Percentiles rank a stretch among this genome's conserved stretches.
phyloP scores from a whole-genome alignment of 92 coral and sea anemone species.

The Paragorgia papillata region DNA sequence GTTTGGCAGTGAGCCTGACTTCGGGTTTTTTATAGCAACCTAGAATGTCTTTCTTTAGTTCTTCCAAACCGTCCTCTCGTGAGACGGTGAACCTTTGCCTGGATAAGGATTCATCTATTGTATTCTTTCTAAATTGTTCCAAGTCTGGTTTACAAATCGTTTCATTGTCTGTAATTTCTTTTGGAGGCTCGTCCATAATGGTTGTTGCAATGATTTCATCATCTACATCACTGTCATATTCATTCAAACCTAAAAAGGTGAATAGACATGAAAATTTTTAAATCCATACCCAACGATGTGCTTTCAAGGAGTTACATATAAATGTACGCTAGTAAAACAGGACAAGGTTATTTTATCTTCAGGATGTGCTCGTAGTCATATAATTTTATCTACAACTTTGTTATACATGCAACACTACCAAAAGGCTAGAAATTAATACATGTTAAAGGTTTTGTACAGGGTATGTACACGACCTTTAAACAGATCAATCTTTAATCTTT shows the following conservation, averaged over 20 bases:
- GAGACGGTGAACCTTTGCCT: slow-evolving; percentile 50
- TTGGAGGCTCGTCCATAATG: background rate
- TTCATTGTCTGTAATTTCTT: background rate
- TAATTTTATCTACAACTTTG: too few species aligned
- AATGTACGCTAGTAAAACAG: background rate
- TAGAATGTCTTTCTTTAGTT: slow-evolving; percentile 53
- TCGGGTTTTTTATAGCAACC: slow-evolving; percentile 55
- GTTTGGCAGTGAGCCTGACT: slow-evolving; percentile 34
- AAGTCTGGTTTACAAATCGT: background rate
- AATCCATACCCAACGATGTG: background rate
- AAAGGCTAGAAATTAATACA: too few species aligned
- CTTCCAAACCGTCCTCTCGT: slow-evolving; percentile 48
- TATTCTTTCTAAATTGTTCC: slow-evolving; percentile 2
- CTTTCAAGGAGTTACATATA: background rate
- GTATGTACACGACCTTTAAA: too few species aligned
- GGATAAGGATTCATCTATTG: slow-evolving; percentile 37
- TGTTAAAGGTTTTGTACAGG: too few species aligned
- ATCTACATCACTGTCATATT: slow-evolving; percentile 8
- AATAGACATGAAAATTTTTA: background rate
- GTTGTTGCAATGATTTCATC: slow-evolving; percentile 5
- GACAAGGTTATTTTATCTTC: too few species aligned
- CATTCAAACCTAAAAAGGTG: background rate
- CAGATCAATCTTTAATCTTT: too few species aligned
- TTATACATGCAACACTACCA: too few species aligned
- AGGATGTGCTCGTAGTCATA: too few species aligned